These are phyloP conservation scores for Gnatocerus cornutus DNA, from an alignment of 2,888 invertebrate species.

Conservation along the genomic window DNA sequence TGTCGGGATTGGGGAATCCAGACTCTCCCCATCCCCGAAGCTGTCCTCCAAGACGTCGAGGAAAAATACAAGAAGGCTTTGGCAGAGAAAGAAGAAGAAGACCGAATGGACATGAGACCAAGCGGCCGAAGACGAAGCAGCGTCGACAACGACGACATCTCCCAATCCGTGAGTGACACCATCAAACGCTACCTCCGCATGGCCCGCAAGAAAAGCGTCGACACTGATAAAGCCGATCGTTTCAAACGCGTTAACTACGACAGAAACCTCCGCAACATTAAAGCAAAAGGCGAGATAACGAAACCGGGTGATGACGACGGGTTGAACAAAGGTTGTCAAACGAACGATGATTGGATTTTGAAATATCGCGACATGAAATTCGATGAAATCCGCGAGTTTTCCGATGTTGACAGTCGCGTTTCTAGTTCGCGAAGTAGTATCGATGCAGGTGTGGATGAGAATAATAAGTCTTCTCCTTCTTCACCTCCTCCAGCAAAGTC, in stretches of 20 bases:
- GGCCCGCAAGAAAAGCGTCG: constrained; percentile 91
- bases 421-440: constrained; percentile 74
- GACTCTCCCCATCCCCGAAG: constrained; percentile 77
- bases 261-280: constrained; percentile 87
- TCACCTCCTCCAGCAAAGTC: constrained; percentile 72
- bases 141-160: constrained; percentile 88
- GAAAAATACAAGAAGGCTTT: constrained; percentile 70
- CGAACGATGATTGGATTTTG: constrained; percentile 84
- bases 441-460: constrained; percentile 71
- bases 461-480: constrained; percentile 66
- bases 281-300: constrained; percentile 83
- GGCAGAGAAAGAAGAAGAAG: constrained; percentile 71
- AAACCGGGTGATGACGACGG: constrained; percentile 87
- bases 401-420: constrained; percentile 68
- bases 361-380: constrained; percentile 73
- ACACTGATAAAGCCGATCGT: constrained; percentile 85
- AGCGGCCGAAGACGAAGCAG: constrained; percentile 79
- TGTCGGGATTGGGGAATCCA: constrained; percentile 73
- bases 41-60: constrained; percentile 72
- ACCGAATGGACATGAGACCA: constrained; percentile 64
- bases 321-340: constrained; percentile 83
- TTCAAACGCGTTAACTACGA: constrained; percentile 93
- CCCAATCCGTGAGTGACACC: constrained; percentile 90
- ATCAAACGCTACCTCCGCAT: constrained; percentile 89
- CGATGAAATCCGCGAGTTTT: constrained; percentile 67